Percentiles rank a stretch among this genome's conserved stretches.
phyloP scores from a whole-genome alignment of 1,140 invertebrate species.

The Vanessa atalanta region DNA sequence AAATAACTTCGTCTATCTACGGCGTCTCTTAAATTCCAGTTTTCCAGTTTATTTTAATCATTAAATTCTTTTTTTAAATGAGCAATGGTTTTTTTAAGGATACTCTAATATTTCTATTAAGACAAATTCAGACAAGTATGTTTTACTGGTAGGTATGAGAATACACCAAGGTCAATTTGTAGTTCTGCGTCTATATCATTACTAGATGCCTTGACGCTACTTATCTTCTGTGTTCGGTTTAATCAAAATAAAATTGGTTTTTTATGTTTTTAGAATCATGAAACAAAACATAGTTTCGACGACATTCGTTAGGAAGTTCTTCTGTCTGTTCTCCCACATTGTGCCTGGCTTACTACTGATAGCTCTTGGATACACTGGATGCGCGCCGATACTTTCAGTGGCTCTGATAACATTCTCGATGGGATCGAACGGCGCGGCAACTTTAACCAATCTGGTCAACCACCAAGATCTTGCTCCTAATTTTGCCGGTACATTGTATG shows the following conservation, averaged over 20 bases:
- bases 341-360: constrained; percentile 86
- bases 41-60: too few species aligned
- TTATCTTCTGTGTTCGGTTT: too few species aligned
- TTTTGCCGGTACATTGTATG: constrained; percentile 88
- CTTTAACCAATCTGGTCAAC: constrained; percentile 91
- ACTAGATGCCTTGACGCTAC: too few species aligned
- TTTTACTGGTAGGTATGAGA: too few species aligned
- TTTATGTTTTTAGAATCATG: constrained; percentile 75
- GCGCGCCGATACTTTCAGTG: constrained; percentile 84
- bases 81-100: too few species aligned
- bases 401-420: constrained; percentile 87
- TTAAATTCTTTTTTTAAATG: too few species aligned
- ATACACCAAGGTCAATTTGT: too few species aligned
- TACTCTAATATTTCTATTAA: too few species aligned
- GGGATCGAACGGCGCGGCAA: constrained; percentile 91
- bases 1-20: too few species aligned
- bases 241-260: background rate
- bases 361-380: constrained; percentile 85
- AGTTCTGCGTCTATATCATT: too few species aligned
- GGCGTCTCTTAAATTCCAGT: too few species aligned
- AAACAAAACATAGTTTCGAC: constrained; percentile 82
- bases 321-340: constrained; percentile 87
- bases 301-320: constrained; percentile 86
- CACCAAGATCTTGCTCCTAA: constrained; percentile 91
- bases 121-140: too few species aligned